phyloP scores from a whole-genome alignment of 2,888 invertebrate genomes.

The Cremastinae sp. region DNA sequence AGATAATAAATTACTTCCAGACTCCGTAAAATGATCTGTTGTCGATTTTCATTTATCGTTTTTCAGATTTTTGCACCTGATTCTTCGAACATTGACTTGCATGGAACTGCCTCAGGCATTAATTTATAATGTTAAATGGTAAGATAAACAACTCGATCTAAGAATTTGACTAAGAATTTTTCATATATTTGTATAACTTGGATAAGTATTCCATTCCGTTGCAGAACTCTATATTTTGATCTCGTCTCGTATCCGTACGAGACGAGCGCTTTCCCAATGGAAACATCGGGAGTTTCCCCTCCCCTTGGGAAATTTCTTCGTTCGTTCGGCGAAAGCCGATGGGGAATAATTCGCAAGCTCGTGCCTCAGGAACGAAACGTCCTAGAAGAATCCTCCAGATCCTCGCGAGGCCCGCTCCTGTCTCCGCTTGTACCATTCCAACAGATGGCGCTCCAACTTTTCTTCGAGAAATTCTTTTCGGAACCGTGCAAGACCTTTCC shows the following conservation, averaged over 20 bases:
- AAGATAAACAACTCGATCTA: no score
- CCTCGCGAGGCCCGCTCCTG: constrained; percentile 70
- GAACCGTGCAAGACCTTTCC: background rate
- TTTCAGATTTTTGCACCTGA: no score
- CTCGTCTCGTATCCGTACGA: background rate
- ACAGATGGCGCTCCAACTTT: constrained; percentile 26
- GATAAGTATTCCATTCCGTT: no score
- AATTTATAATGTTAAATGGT: no score
- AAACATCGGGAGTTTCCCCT: constrained; percentile 6
- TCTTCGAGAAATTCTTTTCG: constrained; percentile 4
- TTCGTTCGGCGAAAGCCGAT: constrained; percentile 64
- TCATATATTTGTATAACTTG: no score
- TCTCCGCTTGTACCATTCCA: constrained; percentile 64
- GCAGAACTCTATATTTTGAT: background rate
- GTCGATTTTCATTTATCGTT: no score
- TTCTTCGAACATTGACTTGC: no score
- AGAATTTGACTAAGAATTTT: no score
- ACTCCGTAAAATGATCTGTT: no score
- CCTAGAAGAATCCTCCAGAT: constrained; percentile 65
- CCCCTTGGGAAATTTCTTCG: constrained; percentile 73
- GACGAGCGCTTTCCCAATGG: constrained; percentile 18
- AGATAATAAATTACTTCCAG: no score
- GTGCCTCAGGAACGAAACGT: constrained; percentile 50
- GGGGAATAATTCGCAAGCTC: constrained; percentile 76
- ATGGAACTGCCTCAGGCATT: no score